A percentile compares a stretch with the other conserved stretches of the same genome.
These are phyloP conservation scores for Pseudomugil gertrudae DNA, from an alignment of 2,797 vertebrate genomes.

Conservation along the genomic window DNA sequence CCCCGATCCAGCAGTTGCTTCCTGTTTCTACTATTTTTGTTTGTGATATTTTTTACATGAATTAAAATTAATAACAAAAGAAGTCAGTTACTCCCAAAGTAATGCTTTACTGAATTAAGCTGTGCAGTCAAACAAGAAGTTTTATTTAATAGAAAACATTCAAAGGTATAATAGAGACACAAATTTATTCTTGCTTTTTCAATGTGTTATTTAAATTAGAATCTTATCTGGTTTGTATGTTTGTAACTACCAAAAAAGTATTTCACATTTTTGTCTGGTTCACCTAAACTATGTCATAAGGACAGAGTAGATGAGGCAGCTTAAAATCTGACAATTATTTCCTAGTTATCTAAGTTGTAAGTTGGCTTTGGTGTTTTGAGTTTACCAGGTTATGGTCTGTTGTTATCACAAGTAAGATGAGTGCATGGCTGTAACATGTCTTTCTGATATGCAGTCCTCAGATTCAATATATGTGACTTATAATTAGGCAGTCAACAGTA, in stretches of 20 bases:
- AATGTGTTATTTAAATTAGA: not conserved
- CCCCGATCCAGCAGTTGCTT: too few species aligned
- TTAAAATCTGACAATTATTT: not conserved
- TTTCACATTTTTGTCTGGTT: not conserved
- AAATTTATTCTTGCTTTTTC: not conserved
- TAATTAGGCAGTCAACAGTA: not conserved
- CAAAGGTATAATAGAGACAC: not conserved
- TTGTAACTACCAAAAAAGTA: constrained; percentile 7
- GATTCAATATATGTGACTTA: not conserved
- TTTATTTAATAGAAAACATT: not conserved
- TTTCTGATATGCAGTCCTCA: constrained; percentile 1
- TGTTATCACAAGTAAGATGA: too few species aligned
- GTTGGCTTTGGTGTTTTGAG: not conserved
- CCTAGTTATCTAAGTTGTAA: not conserved
- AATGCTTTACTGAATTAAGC: constrained; percentile 23
- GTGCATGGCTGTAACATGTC: not conserved
- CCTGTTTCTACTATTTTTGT: too few species aligned
- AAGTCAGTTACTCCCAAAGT: constrained; percentile 34
- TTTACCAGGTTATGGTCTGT: not conserved
- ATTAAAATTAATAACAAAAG: constrained; percentile 4
- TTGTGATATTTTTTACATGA: constrained; percentile 7
- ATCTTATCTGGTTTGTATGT: constrained; percentile 19
- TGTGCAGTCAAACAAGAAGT: not conserved
- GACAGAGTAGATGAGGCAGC: not conserved
- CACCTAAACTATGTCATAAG: not conserved